phyloP scores from a whole-genome alignment of 2,888 invertebrate species.

The Caenorhabditis zanzibari region DNA sequence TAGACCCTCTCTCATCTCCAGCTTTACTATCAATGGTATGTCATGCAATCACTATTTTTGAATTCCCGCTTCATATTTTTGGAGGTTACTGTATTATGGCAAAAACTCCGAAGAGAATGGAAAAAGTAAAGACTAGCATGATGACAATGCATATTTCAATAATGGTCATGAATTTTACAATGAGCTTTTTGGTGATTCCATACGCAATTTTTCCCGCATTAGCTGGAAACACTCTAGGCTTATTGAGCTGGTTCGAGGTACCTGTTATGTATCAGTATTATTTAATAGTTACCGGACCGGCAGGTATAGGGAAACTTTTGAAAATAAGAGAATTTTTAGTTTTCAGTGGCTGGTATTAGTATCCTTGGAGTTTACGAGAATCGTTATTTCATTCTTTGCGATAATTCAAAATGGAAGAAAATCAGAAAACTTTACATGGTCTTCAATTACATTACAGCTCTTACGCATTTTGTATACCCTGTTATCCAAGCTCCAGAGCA shows the following conservation, averaged over 20 bases:
- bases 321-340: no score
- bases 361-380: slow-evolving; percentile 13
- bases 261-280: background rate
- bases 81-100: slow-evolving; percentile 5
- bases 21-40: background rate
- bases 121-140: slow-evolving; percentile 20
- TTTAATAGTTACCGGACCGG: background rate
- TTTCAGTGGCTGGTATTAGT: slow-evolving; percentile 12
- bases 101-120: slow-evolving; percentile 11
- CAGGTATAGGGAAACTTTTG: background rate
- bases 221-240: background rate
- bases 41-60: background rate
- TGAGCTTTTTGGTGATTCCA: slow-evolving; percentile 4
- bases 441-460: background rate
- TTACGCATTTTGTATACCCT: background rate
- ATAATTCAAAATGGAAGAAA: background rate
- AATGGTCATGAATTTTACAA: background rate
- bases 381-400: slow-evolving; percentile 2
- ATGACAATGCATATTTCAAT: slow-evolving; percentile 11
- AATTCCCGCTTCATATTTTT: slow-evolving; percentile 11
- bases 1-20: background rate
- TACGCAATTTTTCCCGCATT: background rate
- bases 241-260: background rate
- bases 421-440: background rate
- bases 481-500: no score